Percentiles rank a stretch among this genome's conserved stretches.
phyloP scores from a whole-genome alignment of 2,797 vertebrate species.

The Argya squamiceps region DNA sequence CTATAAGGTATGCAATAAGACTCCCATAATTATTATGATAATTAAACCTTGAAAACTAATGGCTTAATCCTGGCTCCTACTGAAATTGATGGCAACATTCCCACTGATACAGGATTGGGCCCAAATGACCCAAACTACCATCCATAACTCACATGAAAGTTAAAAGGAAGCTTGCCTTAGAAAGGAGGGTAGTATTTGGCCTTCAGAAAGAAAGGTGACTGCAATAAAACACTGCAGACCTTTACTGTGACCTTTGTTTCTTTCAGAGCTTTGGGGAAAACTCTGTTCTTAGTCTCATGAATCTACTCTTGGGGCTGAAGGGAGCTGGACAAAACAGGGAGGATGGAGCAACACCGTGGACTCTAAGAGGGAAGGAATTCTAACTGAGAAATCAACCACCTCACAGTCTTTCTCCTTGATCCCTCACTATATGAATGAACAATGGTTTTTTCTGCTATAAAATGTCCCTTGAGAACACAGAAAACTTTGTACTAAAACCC shows the following conservation, averaged over 20 bases:
- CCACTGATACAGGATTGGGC: background rate
- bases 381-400: background rate
- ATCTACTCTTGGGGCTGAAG: background rate
- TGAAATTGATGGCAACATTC: conserved; percentile 12
- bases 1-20: conserved; percentile 7
- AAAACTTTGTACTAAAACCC: background rate
- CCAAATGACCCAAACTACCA: background rate
- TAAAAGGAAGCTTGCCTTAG: background rate
- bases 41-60: conserved; percentile 56
- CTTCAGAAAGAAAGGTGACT: conserved; percentile 3
- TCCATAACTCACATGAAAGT: background rate
- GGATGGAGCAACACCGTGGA: background rate
- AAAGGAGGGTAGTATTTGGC: background rate
- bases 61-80: conserved; percentile 13
- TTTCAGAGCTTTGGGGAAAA: background rate
- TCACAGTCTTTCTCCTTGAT: background rate
- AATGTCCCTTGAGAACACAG: background rate
- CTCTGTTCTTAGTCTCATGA: background rate
- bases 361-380: background rate
- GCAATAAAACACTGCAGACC: conserved; percentile 11
- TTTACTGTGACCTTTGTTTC: conserved; percentile 7
- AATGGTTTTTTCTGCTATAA: accelerated
- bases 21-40: background rate
- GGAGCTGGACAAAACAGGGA: background rate
- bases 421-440: background rate